These are phyloP conservation scores for Scolopax bukidnonensis DNA, from an alignment of 2,797 vertebrate genomes.

Conservation along the genomic window DNA sequence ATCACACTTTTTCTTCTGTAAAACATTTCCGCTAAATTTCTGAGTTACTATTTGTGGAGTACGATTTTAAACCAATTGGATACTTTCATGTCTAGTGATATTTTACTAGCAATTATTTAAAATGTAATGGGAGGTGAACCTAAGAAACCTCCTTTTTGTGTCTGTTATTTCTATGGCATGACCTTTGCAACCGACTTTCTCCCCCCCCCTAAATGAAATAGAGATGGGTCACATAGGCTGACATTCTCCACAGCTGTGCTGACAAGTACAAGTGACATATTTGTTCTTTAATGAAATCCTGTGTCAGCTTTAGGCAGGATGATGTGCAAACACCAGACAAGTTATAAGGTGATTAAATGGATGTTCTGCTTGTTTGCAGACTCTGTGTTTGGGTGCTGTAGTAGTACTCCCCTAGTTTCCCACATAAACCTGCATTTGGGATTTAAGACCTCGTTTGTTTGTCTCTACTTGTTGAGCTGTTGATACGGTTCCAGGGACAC, in stretches of 20 bases:
- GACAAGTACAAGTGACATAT: background rate
- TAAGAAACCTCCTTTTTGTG: background rate
- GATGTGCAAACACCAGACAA: background rate
- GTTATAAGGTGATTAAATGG: background rate
- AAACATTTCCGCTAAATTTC: background rate
- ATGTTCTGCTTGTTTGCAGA: background rate
- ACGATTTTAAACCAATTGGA: too few species aligned
- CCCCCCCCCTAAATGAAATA: too few species aligned
- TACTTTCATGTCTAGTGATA: background rate
- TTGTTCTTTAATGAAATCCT: background rate
- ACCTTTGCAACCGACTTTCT: background rate
- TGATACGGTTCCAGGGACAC: too few species aligned
- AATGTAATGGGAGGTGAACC: background rate
- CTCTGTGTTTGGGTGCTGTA: background rate
- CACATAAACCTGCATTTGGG: background rate
- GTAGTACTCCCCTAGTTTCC: background rate
- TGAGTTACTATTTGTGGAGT: background rate
- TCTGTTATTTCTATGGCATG: background rate
- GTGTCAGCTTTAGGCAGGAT: background rate
- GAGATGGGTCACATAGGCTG: background rate
- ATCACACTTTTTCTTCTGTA: background rate
- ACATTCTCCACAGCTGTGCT: background rate
- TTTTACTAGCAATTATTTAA: background rate
- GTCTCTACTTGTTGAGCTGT: background rate
- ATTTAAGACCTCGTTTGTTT: background rate